Percentiles rank a stretch among this genome's conserved stretches.
These are phyloP conservation scores for Thera britannica DNA, from an alignment of 2,888 invertebrate species.

Conservation along the genomic window DNA sequence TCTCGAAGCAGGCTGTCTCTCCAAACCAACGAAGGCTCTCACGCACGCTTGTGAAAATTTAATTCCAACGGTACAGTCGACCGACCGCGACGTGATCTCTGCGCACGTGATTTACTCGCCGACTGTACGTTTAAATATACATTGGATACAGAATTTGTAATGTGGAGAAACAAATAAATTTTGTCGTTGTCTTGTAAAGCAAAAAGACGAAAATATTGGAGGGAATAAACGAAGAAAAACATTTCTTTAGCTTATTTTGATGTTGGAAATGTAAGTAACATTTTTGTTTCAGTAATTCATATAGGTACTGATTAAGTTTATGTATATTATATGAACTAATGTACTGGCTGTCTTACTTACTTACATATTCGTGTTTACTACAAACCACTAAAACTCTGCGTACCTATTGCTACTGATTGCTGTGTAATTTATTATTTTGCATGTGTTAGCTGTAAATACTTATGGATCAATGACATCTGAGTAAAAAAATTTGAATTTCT, in stretches of 20 bases:
- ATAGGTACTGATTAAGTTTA: too few species aligned
- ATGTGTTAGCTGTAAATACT: too few species aligned
- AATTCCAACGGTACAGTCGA: constrained; percentile 52
- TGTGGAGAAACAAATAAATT: constrained; percentile 39
- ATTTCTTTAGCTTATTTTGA: not conserved
- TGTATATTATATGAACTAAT: too few species aligned
- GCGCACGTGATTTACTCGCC: constrained; percentile 54
- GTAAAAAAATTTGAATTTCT: too few species aligned
- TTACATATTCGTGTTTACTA: too few species aligned
- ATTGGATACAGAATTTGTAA: constrained; percentile 41
- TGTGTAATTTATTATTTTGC: too few species aligned
- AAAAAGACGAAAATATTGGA: not conserved
- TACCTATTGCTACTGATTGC: too few species aligned
- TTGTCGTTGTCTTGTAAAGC: not conserved
- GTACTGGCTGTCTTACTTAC: too few species aligned
- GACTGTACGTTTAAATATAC: constrained; percentile 47
- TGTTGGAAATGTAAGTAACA: too few species aligned
- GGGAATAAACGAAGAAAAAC: not conserved
- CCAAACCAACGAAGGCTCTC: constrained; percentile 12
- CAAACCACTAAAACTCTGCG: too few species aligned
- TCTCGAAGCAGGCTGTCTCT: constrained; percentile 4
- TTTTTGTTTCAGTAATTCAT: too few species aligned
- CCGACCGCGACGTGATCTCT: constrained; percentile 51
- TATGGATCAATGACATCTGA: too few species aligned
- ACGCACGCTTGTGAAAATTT: constrained; percentile 53